phyloP scores from a whole-genome alignment of 92 coral and sea anemone species.

The Meandrina meandrites region DNA sequence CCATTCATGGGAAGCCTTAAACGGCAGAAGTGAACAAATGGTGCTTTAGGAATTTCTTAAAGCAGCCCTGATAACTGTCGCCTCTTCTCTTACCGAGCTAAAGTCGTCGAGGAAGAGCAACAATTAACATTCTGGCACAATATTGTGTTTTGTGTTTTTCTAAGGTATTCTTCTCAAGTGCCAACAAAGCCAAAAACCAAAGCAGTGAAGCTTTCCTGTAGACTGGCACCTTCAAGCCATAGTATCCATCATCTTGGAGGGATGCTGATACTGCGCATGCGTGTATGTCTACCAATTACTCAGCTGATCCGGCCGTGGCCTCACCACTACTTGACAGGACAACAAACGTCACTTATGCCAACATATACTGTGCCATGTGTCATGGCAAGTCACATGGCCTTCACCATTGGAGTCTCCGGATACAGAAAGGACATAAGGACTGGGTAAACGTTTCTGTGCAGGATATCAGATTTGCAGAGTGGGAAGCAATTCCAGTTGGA shows the following conservation, averaged over 20 bases:
- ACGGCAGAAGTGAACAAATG: no score
- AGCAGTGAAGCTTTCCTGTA: neutral
- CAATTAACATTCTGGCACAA: neutral
- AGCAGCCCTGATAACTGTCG: no score
- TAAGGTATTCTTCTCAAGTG: neutral
- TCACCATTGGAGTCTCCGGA: constrained; percentile 5
- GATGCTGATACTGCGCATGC: neutral
- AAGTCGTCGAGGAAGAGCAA: no score
- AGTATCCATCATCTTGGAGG: constrained; percentile 33
- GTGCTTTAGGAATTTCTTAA: no score
- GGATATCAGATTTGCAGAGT: neutral
- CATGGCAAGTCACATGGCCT: constrained; percentile 6
- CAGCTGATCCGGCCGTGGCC: neutral
- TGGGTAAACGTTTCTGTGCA: neutral
- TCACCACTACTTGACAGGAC: constrained; percentile 10
- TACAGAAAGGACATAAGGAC: fast-evolving
- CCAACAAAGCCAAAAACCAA: neutral
- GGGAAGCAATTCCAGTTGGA: neutral
- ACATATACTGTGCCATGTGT: constrained; percentile 42
- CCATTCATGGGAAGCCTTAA: no score
- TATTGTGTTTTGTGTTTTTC: neutral
- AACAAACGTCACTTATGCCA: constrained; percentile 29
- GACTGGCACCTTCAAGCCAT: neutral
- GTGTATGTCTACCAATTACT: neutral
- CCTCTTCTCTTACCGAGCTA: no score